These are phyloP conservation scores for Sphenodon punctatus DNA, from an alignment of 2,797 vertebrate species.

Conservation along the genomic window DNA sequence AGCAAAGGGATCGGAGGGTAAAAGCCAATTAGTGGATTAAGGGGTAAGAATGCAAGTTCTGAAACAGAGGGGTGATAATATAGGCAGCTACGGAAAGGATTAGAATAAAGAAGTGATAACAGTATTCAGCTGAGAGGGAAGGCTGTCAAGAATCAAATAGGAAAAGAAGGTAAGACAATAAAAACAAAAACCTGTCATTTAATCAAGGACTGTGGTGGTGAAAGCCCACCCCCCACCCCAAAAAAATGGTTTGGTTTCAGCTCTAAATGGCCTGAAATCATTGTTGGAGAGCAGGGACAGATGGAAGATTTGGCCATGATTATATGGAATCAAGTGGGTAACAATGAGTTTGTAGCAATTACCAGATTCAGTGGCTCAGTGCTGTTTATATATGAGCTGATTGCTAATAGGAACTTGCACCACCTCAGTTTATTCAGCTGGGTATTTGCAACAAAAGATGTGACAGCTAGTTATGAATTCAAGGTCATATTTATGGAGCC, in stretches of 20 bases:
- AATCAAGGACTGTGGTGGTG: conserved; percentile 64
- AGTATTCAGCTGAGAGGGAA: conserved; percentile 77
- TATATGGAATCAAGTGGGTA: conserved; percentile 58
- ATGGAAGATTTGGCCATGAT: conserved; percentile 65
- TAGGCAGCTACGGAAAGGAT: conserved; percentile 77
- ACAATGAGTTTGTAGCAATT: conserved; percentile 39
- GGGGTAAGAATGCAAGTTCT: conserved; percentile 73
- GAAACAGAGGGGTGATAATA: conserved; percentile 77
- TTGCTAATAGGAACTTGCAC: conserved; percentile 17
- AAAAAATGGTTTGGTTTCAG: conserved; percentile 33
- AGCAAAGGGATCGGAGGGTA: conserved; percentile 60
- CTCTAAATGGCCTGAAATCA: conserved; percentile 57
- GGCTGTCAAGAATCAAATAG: conserved; percentile 76
- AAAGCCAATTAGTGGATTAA: conserved; percentile 80
- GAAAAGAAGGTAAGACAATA: conserved; percentile 71
- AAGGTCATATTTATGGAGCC: background rate
- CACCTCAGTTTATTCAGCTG: background rate
- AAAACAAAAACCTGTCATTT: conserved; percentile 74
- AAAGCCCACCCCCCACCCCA: conserved; percentile 52
- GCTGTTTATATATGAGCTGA: conserved; percentile 34
- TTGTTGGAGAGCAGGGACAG: conserved; percentile 64
- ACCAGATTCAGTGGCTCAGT: conserved; percentile 26
- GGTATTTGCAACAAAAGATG: conserved; percentile 43
- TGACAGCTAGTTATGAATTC: background rate
- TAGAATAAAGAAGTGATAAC: conserved; percentile 82